Evolutionary conservation across 2,113 vertebrate genomes (phyloP).

Genomic region (Centropristis striata): DNA sequence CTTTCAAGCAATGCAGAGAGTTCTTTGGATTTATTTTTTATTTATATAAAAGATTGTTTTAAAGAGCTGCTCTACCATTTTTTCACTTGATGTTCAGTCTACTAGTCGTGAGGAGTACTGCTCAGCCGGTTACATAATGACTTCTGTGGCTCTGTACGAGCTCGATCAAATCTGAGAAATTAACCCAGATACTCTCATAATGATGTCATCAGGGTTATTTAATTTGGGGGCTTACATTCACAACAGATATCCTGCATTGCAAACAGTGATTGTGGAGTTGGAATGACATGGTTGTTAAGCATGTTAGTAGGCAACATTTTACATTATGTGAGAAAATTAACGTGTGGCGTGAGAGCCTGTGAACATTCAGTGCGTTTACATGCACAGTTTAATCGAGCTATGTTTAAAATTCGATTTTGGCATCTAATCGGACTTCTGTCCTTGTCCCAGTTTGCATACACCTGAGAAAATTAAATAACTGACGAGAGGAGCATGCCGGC

Average conservation of each 20-base stretch:
- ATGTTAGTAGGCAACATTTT: too few relatives aligned
- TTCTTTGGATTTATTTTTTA: background rate
- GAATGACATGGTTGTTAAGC: background rate
- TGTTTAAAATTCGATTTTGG: too few relatives aligned
- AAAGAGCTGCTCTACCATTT: background rate
- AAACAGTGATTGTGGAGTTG: background rate
- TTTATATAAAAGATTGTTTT: background rate
- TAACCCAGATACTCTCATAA: background rate
- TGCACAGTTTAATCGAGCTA: too few relatives aligned
- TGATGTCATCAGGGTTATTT: background rate
- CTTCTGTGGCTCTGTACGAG: background rate
- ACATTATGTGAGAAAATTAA: too few relatives aligned
- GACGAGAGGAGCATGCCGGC: too few relatives aligned
- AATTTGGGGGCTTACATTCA: background rate
- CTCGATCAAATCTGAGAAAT: background rate
- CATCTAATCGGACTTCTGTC: too few relatives aligned
- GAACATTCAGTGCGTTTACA: too few relatives aligned
- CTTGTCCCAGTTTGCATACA: too few relatives aligned
- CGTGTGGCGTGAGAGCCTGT: too few relatives aligned
- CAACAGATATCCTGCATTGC: background rate
- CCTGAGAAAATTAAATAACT: too few relatives aligned
- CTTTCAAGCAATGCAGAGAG: background rate
- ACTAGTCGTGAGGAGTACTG: background rate
- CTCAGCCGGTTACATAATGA: background rate
- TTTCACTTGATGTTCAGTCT: background rate